phyloP scores from a whole-genome alignment of 2,888 invertebrate species.

The Schrankia costaestrigalis region DNA sequence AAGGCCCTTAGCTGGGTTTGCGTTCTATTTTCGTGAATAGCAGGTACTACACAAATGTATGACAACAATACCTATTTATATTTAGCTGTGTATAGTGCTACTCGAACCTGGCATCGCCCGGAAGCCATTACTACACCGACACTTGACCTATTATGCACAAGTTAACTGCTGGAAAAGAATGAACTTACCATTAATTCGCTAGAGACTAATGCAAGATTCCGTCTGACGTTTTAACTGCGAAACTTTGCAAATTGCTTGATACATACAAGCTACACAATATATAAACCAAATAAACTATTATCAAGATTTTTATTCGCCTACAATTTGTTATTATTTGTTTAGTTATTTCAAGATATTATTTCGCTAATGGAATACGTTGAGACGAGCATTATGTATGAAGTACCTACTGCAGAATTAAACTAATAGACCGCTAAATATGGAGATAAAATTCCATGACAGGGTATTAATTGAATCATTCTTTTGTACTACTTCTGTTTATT shows the following conservation, averaged over 20 bases:
- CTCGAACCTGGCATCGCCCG: constrained; percentile 49
- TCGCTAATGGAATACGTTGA: too few species aligned
- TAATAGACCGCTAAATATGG: too few species aligned
- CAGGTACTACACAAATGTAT: constrained; percentile 35
- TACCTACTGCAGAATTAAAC: too few species aligned
- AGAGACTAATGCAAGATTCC: constrained; percentile 9
- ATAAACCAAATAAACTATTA: constrained; percentile 5
- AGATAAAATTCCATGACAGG: too few species aligned
- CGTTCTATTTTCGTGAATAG: constrained; percentile 19
- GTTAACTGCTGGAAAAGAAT: constrained; percentile 52
- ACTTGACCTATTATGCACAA: constrained; percentile 55
- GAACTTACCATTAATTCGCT: constrained; percentile 31
- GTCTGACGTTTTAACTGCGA: constrained; percentile 11
- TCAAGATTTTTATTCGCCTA: too few species aligned
- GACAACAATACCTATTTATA: constrained; percentile 43
- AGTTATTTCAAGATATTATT: too few species aligned
- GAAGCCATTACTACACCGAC: constrained; percentile 54
- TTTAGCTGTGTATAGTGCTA: constrained; percentile 38
- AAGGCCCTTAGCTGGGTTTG: constrained; percentile 37
- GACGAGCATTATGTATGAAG: too few species aligned
- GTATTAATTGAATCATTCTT: too few species aligned
- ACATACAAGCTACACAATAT: constrained; percentile 10
- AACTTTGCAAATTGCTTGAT: constrained; percentile 14
- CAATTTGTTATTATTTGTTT: too few species aligned
- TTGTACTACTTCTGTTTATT: too few species aligned